phyloP scores from a whole-genome alignment of 2,888 invertebrate genomes.

The Ceriagrion tenellum region DNA sequence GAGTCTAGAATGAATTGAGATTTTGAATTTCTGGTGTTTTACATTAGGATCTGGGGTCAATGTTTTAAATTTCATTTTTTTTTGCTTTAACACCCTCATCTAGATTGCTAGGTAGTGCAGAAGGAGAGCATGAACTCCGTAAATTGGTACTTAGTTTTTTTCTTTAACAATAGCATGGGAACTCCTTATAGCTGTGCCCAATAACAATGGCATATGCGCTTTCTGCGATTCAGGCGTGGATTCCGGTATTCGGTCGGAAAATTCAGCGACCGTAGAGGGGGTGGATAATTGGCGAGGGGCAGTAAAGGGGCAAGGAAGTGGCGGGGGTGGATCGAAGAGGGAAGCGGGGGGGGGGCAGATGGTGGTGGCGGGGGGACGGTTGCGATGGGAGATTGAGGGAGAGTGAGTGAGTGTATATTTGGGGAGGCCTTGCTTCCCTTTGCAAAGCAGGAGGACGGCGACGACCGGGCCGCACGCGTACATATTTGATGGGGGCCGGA shows the following conservation, averaged over 20 bases:
- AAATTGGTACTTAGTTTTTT: too few relatives aligned
- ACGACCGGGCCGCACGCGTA: slow-evolving; percentile 40
- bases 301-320: not conserved
- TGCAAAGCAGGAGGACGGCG: slow-evolving; percentile 38
- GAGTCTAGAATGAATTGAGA: too few relatives aligned
- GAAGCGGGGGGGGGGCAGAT: not conserved
- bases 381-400: not conserved
- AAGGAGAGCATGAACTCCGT: too few relatives aligned
- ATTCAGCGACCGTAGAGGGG: not conserved
- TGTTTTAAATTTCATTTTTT: too few relatives aligned
- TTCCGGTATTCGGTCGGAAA: not conserved
- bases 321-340: slow-evolving; percentile 19
- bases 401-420: not conserved
- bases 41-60: too few relatives aligned
- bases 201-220: not conserved
- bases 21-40: too few relatives aligned
- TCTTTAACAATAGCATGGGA: too few relatives aligned
- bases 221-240: not conserved
- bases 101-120: too few relatives aligned
- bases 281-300: not conserved
- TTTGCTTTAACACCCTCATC: too few relatives aligned
- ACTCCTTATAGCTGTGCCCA: not conserved
- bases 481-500: slow-evolving; percentile 60
- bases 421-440: slow-evolving; percentile 12
- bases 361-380: not conserved